Base-by-base conservation (phyloP, 2,888 invertebrate species). In the Ptilodon capucinus region DNA sequence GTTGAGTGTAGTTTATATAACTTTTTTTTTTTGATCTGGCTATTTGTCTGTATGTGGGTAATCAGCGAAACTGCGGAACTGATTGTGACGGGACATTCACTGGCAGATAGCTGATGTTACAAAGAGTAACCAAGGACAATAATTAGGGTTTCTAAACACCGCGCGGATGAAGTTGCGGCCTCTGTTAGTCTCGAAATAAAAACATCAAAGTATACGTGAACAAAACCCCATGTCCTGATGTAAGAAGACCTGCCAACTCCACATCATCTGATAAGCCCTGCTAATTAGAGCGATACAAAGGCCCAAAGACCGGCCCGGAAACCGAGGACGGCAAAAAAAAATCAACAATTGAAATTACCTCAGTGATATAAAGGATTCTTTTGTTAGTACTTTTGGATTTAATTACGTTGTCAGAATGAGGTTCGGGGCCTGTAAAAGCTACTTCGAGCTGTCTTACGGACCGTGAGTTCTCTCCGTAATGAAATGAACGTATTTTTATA, bases 281-380 rank as follows among this genome's bases (percentile, higher is more conserved):
- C 25, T 40, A 40, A 40, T 40, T 40, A 40, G 17, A 7, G 40
- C 40, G 25, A 25, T 25, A 40, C 40, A 40, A 40, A 40, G 25
- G 23, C 38, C 19, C 18, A 11, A 38, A 17, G 21, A 39, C 13
- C 19, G 14, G n/a, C 16, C 21, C 39, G 16, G 9, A 23, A 40
- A 40, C n/a, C n/a, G 25, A 4, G 40, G 25, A 40, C 16, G 16
- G 17, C 6, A 13, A 38, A 40, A 40, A 40, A 40, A 25, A 23
- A 25, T 16, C 8, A 40, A 40, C 25, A 38, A 38, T 38, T 19
- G 25, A 40, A 25, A 25, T 40, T 40, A 40, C 23, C 3, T 14
- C 25, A 9, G 40, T 16, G 16, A 25, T 40, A 40, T 25, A 40
- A 40, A 25, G 25, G 40, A 25, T 14, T 39, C 40, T 40, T 25